phyloP scores from a whole-genome alignment of 30 jellyfish, hydroid and myxozoan genomes.

The Aurelia aurita complex sp. Pacific region DNA sequence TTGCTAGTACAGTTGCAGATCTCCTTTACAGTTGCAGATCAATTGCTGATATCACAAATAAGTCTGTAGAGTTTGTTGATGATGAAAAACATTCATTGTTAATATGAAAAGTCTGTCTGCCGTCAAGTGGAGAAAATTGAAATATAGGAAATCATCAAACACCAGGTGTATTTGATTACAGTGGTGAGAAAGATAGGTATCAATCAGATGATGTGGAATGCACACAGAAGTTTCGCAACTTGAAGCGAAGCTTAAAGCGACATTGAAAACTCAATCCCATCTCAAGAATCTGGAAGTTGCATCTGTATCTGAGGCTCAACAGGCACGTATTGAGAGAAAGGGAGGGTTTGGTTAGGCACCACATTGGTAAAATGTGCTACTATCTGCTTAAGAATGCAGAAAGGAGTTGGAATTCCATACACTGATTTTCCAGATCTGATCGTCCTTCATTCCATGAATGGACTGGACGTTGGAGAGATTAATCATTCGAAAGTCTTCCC shows the following conservation, averaged over 20 bases:
- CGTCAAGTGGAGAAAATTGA: too few species aligned
- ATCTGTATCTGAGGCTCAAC: not conserved
- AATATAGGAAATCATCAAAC: too few species aligned
- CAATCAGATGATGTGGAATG: not conserved
- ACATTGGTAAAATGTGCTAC: slow-evolving; percentile 3
- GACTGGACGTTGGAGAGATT: slow-evolving; percentile 25
- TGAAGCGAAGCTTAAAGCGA: not conserved
- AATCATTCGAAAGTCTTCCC: slow-evolving; percentile 11
- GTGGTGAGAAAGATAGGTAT: not conserved
- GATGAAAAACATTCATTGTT: too few species aligned
- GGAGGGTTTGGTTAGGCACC: slow-evolving; percentile 4
- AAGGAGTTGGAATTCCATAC: not conserved
- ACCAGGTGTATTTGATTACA: not conserved
- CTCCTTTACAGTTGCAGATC: too few species aligned
- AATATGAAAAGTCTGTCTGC: too few species aligned
- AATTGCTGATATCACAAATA: too few species aligned
- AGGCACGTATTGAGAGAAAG: not conserved
- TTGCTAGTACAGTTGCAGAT: too few species aligned
- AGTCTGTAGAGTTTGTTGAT: too few species aligned
- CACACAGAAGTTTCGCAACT: not conserved
- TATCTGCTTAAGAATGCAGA: not conserved
- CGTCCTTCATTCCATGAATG: not conserved
- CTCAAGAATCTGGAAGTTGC: not conserved
- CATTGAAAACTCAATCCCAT: not conserved
- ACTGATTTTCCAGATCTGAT: slow-evolving; percentile 5